Evolutionary conservation across 2,797 vertebrate species (phyloP).

Genomic region (Falco concolor): DNA sequence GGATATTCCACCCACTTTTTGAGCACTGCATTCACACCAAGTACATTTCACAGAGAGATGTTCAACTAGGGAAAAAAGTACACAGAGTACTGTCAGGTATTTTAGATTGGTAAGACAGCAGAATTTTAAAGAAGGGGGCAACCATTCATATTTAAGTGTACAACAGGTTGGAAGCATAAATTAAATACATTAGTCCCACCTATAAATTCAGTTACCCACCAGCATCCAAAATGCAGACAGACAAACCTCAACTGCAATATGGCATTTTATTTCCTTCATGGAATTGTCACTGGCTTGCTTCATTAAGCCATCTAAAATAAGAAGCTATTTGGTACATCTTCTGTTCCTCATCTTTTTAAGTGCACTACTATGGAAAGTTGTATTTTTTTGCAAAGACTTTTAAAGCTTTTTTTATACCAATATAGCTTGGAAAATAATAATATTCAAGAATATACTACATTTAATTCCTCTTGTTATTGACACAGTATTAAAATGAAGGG

Average conservation of each 20-base stretch:
- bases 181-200: background rate
- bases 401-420: background rate
- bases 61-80: constrained; percentile 1
- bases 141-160: background rate
- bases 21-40: constrained; percentile 45
- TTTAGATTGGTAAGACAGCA: background rate
- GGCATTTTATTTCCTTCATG: background rate
- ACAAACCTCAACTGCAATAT: background rate
- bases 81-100: background rate
- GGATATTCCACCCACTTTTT: constrained; percentile 34
- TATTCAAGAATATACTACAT: background rate
- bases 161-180: background rate
- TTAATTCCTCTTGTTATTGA: background rate
- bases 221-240: background rate
- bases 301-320: background rate
- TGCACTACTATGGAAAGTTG: background rate
- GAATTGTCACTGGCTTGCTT: background rate
- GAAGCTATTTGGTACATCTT: background rate
- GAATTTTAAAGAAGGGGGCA: background rate
- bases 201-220: background rate
- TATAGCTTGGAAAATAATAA: background rate
- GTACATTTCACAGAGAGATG: background rate
- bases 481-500: background rate
- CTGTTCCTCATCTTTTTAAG: background rate
- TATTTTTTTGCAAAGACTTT: background rate